Evolutionary conservation across 64 coral and sea anemone species (phyloP).

Genomic region (Dendronephthya gigantea): DNA sequence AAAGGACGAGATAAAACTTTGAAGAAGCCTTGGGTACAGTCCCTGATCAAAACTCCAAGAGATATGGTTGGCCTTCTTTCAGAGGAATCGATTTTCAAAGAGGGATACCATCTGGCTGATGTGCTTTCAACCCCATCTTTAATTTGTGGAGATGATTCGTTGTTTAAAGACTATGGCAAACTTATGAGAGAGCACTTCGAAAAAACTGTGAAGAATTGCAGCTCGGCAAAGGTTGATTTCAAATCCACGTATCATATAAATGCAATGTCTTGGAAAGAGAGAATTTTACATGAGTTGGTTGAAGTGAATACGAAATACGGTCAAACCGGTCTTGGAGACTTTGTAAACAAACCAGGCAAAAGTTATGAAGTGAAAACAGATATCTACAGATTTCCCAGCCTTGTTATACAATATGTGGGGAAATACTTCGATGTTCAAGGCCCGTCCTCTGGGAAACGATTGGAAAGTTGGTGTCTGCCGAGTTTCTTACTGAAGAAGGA

Average conservation of each 20-base stretch:
- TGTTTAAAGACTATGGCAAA: neutral
- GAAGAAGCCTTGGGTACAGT: neutral
- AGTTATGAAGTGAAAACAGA: neutral
- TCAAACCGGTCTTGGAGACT: neutral
- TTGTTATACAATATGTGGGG: neutral
- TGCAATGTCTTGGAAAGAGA: neutral
- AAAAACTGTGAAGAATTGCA: neutral
- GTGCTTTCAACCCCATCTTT: neutral
- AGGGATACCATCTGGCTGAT: neutral
- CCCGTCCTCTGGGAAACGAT: neutral
- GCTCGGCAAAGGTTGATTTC: neutral
- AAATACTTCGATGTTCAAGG: neutral
- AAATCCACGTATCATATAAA: neutral
- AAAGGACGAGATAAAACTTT: neutral
- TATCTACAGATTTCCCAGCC: neutral
- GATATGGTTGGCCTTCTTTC: neutral
- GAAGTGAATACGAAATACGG: neutral
- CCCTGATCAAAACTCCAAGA: neutral
- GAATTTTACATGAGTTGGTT: neutral
- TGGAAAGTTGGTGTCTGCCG: neutral
- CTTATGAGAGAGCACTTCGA: neutral
- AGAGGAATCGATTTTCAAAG: neutral
- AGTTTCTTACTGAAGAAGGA: neutral
- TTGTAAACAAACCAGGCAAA: neutral
- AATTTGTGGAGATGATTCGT: neutral